These are phyloP conservation scores for Muraenolepis orangiensis DNA, from an alignment of 2,797 vertebrate species.

Conservation along the genomic window DNA sequence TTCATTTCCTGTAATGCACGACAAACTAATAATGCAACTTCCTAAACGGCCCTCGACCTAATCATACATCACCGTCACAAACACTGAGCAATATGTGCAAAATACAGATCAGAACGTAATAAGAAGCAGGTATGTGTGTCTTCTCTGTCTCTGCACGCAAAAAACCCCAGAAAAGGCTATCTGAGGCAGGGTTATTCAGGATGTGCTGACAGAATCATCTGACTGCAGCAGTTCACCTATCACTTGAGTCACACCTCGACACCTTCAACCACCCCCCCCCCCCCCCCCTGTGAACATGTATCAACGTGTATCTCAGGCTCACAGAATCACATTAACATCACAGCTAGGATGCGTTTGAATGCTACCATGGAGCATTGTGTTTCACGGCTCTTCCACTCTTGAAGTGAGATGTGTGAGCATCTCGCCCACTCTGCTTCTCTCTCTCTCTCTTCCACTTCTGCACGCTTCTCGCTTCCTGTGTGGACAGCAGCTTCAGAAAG, in stretches of 20 bases:
- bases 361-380: too few species aligned
- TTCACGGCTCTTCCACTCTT: not conserved
- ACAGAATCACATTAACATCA: too few species aligned
- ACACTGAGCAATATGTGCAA: too few species aligned
- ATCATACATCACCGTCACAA: not conserved
- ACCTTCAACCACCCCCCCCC: too few species aligned
- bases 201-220: not conserved
- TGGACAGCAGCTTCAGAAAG: not conserved
- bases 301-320: not conserved
- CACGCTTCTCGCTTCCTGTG: not conserved
- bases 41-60: constrained; percentile 1
- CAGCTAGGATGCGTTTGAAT: not conserved
- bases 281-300: not conserved
- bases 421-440: not conserved
- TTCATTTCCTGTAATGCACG: constrained; percentile 23
- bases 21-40: not conserved
- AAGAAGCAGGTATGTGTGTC: too few species aligned
- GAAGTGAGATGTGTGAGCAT: not conserved
- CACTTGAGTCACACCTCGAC: not conserved
- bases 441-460: not conserved
- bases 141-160: too few species aligned
- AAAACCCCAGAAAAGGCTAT: too few species aligned
- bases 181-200: not conserved
- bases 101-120: too few species aligned
- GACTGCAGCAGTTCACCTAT: not conserved